A percentile compares a stretch with the other conserved stretches of the same genome.
Evolutionary conservation across 2,113 vertebrate genomes (phyloP).

Genomic region (Hippocampus barbouri): DNA sequence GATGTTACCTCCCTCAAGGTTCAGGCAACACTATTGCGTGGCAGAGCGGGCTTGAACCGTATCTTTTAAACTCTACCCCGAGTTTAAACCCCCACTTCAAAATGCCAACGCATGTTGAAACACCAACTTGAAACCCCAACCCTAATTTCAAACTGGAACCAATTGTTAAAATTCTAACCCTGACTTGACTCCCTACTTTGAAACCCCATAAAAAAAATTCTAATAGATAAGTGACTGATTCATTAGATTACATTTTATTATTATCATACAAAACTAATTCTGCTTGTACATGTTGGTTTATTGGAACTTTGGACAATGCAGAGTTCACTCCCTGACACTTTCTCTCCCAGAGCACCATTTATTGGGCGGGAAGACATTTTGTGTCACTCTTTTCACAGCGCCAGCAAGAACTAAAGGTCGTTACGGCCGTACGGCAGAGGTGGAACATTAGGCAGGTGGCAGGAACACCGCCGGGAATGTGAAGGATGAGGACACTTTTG

Average conservation of each 20-base stretch:
- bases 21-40: background rate
- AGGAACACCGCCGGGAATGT: background rate
- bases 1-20: background rate
- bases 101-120: no score
- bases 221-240: no score
- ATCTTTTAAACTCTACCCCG: no score
- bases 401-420: conserved; percentile 1
- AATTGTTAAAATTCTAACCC: no score
- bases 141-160: no score
- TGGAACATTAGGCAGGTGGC: conserved; percentile 1
- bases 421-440: background rate
- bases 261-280: background rate
- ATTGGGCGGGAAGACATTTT: background rate
- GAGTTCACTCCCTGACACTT: background rate
- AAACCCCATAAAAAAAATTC: background rate
- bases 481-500: conserved; percentile 2
- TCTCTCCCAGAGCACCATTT: background rate
- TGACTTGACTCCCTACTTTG: no score
- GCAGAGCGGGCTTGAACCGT: background rate
- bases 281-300: background rate
- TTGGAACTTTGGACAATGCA: background rate
- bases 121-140: background rate
- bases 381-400: background rate
- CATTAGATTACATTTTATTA: background rate
- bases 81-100: no score